Evolutionary conservation across 2,888 invertebrate genomes (phyloP), one percentile per base, ranked within the genome.

Genomic region (Loripinus fragilis): DNA sequence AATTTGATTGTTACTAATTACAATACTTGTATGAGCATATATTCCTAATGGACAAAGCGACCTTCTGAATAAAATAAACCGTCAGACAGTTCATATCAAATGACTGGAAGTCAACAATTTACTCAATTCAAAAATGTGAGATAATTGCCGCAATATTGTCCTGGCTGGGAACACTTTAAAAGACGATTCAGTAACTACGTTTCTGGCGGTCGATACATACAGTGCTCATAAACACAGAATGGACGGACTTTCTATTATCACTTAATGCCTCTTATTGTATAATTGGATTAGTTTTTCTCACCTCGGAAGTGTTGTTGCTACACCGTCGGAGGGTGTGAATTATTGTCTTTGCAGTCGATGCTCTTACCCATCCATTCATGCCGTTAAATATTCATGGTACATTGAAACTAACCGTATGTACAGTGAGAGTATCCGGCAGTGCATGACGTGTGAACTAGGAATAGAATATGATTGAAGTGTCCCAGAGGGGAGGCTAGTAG

Each of bases 201-300:
- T 67, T 35, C 42, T 41, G 7, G 28, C 45, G 67, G 67, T 67
- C 67, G 67, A 67, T 67, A 67, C 42, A 42, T 41, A 42, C 38
- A 38, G 65, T 33, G 65, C 38, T 65, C 65, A 25, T 45, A 41
- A 28, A 67, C 67, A 33, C 25, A 30, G 41, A 41, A 42, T 67
- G 42, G 67, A 45, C 45, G 42, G 25, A 28, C 20, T 35, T 67
- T 42, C 67, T 73, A 55, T 74, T 74, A 74, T 68, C 71, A 60
- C 76, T 77, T 67, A 25, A 77, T 60, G 68, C 71, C 77, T 71
- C 67, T 48, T 76, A 77, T 70, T 67, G 64, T 17, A 68, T 83
- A 83, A 83, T 83, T 80, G 77, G 75, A 83, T 75, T 75, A 73
- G 66, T 66, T 71, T 78, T 65, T 78, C 75, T 75, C 83, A 80